Conservation (phyloP, 2,797 vertebrate genomes). For the Triplophysa bombifrons region DNA sequence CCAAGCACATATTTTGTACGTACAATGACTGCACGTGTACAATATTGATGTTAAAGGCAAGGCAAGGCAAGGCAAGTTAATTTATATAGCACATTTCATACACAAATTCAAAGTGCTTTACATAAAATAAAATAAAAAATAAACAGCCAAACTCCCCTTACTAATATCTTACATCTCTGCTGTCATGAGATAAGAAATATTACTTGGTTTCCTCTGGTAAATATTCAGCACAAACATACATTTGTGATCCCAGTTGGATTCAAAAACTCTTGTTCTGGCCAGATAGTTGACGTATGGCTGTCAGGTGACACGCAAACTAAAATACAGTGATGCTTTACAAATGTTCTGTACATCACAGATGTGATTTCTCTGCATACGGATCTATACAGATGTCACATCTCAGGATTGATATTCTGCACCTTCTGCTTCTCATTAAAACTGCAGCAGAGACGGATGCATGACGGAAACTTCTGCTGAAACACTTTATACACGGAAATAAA, state of each 20-base stretch:
- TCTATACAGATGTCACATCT: constrained; percentile 30
- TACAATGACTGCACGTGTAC: too few species aligned
- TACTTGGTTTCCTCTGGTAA: too few species aligned
- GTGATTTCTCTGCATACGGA: constrained; percentile 21
- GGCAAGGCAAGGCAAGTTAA: too few species aligned
- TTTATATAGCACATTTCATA: too few species aligned
- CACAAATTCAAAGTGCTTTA: too few species aligned
- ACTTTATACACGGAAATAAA: constrained; percentile 1
- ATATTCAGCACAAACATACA: not conserved
- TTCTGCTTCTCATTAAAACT: constrained; percentile 35
- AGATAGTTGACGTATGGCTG: not conserved
- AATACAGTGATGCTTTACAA: not conserved
- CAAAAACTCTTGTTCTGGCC: not conserved
- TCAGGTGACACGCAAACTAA: not conserved
- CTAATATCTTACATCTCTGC: too few species aligned
- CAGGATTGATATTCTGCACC: constrained; percentile 12
- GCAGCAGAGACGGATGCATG: constrained; percentile 23
- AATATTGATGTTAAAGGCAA: too few species aligned
- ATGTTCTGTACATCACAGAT: constrained; percentile 22
- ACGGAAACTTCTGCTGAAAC: constrained; percentile 35
- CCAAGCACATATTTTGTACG: too few species aligned
- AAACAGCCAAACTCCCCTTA: too few species aligned
- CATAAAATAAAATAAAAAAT: too few species aligned
- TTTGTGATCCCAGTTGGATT: not conserved
- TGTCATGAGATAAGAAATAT: too few species aligned